These are phyloP conservation scores for Cavia porcellus DNA, from an alignment of 2,113 vertebrate genomes.

Conservation along the genomic window DNA sequence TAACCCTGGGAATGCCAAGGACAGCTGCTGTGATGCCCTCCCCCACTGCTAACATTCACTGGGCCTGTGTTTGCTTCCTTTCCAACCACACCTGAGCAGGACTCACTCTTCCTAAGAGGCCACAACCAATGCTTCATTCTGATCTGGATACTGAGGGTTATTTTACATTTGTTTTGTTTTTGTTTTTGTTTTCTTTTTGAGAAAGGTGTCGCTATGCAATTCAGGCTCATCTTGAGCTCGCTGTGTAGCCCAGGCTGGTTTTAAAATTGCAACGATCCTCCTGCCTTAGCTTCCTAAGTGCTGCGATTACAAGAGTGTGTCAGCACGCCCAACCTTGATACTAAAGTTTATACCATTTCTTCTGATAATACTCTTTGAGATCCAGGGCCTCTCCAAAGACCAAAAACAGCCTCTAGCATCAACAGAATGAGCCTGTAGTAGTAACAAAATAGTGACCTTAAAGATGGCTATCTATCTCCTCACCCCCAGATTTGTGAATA, in stretches of 20 bases:
- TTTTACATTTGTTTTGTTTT: too few species aligned
- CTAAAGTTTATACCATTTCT: not conserved
- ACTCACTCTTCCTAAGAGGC: not conserved
- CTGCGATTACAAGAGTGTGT: too few species aligned
- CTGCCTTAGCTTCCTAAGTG: too few species aligned
- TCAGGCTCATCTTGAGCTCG: too few species aligned
- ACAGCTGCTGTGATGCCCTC: not conserved
- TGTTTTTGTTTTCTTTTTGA: too few species aligned
- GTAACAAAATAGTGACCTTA: not conserved
- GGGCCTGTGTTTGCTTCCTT: not conserved
- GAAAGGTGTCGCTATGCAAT: too few species aligned
- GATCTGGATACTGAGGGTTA: too few species aligned
- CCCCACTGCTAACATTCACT: not conserved
- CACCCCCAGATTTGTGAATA: not conserved
- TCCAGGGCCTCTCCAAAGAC: not conserved
- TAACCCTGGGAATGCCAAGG: not conserved
- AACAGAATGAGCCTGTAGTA: not conserved
- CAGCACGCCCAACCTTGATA: too few species aligned
- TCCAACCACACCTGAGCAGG: not conserved
- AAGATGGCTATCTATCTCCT: not conserved
- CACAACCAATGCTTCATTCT: not conserved
- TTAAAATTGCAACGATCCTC: too few species aligned
- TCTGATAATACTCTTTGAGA: not conserved
- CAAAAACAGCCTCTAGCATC: not conserved
- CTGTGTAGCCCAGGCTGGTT: too few species aligned